Percentiles rank a stretch among this genome's conserved stretches.
These are phyloP conservation scores for Gadus macrocephalus DNA, from an alignment of 2,113 vertebrate species.

Conservation along the genomic window DNA sequence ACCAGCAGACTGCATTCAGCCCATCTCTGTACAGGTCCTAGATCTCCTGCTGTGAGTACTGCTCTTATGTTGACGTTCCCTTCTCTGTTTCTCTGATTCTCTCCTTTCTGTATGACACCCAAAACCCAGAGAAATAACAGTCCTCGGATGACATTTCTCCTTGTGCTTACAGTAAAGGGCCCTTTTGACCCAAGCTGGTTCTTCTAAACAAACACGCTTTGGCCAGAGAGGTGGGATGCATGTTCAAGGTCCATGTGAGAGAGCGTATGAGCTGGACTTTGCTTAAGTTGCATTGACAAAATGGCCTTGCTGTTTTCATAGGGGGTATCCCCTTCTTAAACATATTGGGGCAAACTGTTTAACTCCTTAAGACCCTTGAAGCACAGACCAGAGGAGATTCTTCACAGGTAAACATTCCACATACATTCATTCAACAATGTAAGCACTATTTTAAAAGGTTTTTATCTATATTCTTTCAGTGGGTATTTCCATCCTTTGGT, in stretches of 20 bases:
- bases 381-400: background rate
- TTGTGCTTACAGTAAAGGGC: constrained; percentile 7
- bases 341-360: constrained; percentile 1
- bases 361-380: background rate
- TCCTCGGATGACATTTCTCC: background rate
- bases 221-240: background rate
- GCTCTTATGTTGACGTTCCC: background rate
- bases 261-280: background rate
- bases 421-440: too few relatives aligned
- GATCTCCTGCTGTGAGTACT: background rate
- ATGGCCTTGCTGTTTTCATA: background rate
- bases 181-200: background rate
- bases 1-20: too few relatives aligned
- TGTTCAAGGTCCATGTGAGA: constrained; percentile 4
- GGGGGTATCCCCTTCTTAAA: background rate
- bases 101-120: constrained; percentile 26
- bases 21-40: constrained; percentile 6
- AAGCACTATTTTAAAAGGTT: too few relatives aligned
- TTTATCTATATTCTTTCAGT: too few relatives aligned
- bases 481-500: too few relatives aligned
- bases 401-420: constrained; percentile 2
- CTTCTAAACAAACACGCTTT: constrained; percentile 16
- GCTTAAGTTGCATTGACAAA: constrained; percentile 4
- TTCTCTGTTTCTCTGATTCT: constrained; percentile 8
- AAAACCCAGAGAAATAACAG: too few relatives aligned